Evolutionary conservation across 2,888 invertebrate species (phyloP), one percentile per base, ranked within the genome.

Genomic region (Melieria crassipennis): DNA sequence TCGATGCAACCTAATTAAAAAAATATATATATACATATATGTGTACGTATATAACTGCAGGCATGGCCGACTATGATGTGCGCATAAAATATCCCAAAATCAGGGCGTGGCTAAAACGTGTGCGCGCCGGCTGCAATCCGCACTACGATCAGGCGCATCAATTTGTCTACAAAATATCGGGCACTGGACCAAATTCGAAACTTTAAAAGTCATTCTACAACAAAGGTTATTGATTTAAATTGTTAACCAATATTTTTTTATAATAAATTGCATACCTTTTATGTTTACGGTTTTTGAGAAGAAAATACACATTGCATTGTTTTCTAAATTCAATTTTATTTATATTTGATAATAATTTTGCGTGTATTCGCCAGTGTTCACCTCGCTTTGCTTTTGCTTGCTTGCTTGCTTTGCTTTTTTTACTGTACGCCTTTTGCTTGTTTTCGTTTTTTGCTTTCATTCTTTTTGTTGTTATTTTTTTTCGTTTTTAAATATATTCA

Each of bases 21-120:
- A 30, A 16, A 16, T n/a, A 16, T 16, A 16, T 16, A 30, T 30
- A 30, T 30, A 30, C 0, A 30, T 30, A 30, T 30, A 30, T 30
- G 30, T 30, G 30, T 30, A 30, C 30, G 3, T 30, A 30, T 16
- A 16, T 16, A 16, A 16, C 78, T 80, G 7, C 77, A 93, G 93
- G 90, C 82, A 88, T 92, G 87, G 90, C 90, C 43, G 92, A 91
- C 7, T 94, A 89, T 81, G 90, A 94, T 80, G 89, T 92, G 0
- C 86, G 85, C 43, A 86, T 88, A 47, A 89, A 90, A 64, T 89
- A 89, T 77, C 89, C 91, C 0, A 89, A 88, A 76, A 87, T 94
- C 9, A 87, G 89, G 1, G 86, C 87, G 1, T 94, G 93, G 93
- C 86, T 92, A 82, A 88, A 90, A 61, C 89, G 89, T 73, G 93